These are phyloP conservation scores for Macrocentrus cingulum DNA, from an alignment of 1,140 invertebrate species.

Conservation along the genomic window DNA sequence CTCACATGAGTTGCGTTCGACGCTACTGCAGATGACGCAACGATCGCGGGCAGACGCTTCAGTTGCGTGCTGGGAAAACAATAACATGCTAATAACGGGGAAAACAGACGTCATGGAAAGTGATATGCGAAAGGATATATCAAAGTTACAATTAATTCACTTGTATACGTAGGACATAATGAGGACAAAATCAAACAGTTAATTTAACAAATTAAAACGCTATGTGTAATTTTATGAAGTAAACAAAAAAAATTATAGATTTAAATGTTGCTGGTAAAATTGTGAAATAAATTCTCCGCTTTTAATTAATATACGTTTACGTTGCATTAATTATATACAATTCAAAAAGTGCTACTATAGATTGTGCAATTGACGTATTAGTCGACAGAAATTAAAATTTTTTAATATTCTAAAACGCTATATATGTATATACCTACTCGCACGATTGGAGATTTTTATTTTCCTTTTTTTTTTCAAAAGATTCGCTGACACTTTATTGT, in stretches of 20 bases:
- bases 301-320: neutral
- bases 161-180: neutral
- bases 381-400: too few relatives aligned
- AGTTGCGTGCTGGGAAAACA: neutral
- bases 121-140: neutral
- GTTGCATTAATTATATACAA: too few relatives aligned
- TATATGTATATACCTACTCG: too few relatives aligned
- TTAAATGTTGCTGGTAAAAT: neutral
- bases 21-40: too few relatives aligned
- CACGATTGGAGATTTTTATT: too few relatives aligned
- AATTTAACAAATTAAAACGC: neutral
- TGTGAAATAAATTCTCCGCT: neutral
- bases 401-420: too few relatives aligned
- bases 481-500: constrained; percentile 56
- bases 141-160: neutral
- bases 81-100: neutral
- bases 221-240: too few relatives aligned
- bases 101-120: neutral
- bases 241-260: neutral
- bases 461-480: constrained; percentile 43
- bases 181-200: neutral
- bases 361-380: too few relatives aligned
- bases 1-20: too few relatives aligned
- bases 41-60: too few relatives aligned
- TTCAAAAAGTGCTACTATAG: too few relatives aligned